Conservation (phyloP, 2,797 vertebrate species). For the Nasua narica region DNA sequence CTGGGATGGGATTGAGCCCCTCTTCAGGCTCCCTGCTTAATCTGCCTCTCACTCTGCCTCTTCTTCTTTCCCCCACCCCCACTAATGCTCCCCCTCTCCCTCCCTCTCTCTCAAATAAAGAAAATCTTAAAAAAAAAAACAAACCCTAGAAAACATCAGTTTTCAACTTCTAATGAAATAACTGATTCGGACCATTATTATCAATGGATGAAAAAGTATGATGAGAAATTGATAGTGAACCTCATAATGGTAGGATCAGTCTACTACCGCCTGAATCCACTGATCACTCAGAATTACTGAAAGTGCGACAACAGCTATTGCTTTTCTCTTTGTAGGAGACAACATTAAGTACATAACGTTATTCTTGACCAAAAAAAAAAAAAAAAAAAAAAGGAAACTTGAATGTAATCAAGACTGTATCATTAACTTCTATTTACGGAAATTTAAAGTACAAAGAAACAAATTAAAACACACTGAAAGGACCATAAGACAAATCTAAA, state of each 20-base stretch:
- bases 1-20: background rate
- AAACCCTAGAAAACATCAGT: background rate
- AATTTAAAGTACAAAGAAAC: background rate
- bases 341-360: background rate
- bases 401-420: background rate
- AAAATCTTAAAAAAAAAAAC: background rate
- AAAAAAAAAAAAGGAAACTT: background rate
- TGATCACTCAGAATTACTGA: background rate
- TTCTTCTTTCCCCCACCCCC: background rate
- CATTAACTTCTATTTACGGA: background rate
- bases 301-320: background rate
- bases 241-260: background rate
- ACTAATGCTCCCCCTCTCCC: background rate
- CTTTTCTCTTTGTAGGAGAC: background rate
- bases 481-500: background rate
- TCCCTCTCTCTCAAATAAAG: too few relatives aligned
- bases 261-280: background rate
- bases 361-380: background rate
- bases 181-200: background rate
- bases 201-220: background rate
- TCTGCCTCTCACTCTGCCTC: background rate
- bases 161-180: background rate
- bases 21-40: background rate
- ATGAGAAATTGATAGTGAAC: background rate
- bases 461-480: background rate